Base-by-base conservation (phyloP, 2,113 vertebrate species). In the Hepsetus odoe region DNA sequence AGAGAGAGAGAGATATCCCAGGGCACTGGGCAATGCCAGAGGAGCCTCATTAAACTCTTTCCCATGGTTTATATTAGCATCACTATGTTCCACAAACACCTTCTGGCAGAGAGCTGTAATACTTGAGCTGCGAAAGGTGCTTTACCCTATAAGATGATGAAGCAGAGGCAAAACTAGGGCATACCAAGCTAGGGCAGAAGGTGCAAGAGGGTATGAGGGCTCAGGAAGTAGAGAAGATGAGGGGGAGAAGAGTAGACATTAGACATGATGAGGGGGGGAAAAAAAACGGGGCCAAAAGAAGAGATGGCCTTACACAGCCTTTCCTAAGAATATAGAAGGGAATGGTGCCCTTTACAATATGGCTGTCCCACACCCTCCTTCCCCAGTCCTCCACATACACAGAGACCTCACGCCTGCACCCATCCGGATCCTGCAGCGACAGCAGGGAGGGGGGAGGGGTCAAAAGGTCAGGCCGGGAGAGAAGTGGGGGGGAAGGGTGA, bases 301-400 rank as follows among this genome's bases (percentile, higher is more conserved):
- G 49, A 66, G 58, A 78, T 49, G 77, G 84, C 82, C 92, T 92
- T 92, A 93, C 90, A 53, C 86, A 90, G 91, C 90, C 91, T 91
- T 90, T 92, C 85, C 67, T 93, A 87, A 89, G 86, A 90, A 91
- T 87, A 89, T 83, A 87, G 89, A 90, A 91, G 85, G 90, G 92
- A 86, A 92, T 90, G 92, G 92, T 92, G 86, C 83, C 90, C 90
- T 94, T 94, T 89, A 91, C 84, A 90, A 92, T 94, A 74, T 92
- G 91, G 66, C 86, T 87, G 85, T 92, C 89, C 92, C 92, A 94
- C 79, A 94, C 92, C 89, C 91, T 90, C 87, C 87, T 89, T 84
- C 90, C 90, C 92, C 93, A 93, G 88, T 94, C 91, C 87, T 91
- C 87, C 91, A 94, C 91, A 91, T 87, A 92, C 85, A 94, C 66